Evolutionary conservation across 2,888 invertebrate species (phyloP).

Genomic region (Tinea trinotella): DNA sequence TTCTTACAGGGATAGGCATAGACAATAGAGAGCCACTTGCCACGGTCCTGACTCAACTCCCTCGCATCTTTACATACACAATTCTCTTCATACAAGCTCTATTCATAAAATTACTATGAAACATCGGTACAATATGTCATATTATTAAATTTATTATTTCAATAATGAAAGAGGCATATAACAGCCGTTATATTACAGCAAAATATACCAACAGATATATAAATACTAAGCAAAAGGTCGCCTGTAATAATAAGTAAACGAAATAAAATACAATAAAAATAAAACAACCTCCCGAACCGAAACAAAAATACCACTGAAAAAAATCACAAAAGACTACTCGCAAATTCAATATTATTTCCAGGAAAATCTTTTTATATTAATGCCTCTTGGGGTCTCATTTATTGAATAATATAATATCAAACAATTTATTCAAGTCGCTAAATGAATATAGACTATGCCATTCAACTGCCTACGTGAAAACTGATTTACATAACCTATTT

Average conservation of each 20-base stretch:
- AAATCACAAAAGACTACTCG: neutral
- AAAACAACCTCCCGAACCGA: neutral
- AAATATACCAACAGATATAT: too few species aligned
- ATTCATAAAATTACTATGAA: too few species aligned
- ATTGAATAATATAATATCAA: neutral
- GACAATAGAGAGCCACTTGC: too few species aligned
- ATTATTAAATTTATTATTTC: too few species aligned
- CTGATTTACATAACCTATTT: slow-evolving; percentile 7
- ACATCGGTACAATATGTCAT: too few species aligned
- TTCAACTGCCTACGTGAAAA: neutral
- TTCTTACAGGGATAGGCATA: too few species aligned
- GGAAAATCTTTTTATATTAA: neutral
- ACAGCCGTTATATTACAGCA: too few species aligned
- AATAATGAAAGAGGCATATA: too few species aligned
- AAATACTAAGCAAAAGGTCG: too few species aligned
- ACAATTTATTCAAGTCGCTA: neutral
- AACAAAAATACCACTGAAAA: neutral
- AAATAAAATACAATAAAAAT: neutral
- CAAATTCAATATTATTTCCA: neutral
- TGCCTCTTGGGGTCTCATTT: neutral
- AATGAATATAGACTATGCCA: slow-evolving; percentile 2
- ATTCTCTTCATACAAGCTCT: too few species aligned
- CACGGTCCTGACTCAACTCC: too few species aligned
- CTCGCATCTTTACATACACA: too few species aligned
- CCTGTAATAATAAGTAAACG: neutral